These are phyloP conservation scores for Hydriomena furcata DNA, from an alignment of 2,888 invertebrate genomes.

Conservation along the genomic window DNA sequence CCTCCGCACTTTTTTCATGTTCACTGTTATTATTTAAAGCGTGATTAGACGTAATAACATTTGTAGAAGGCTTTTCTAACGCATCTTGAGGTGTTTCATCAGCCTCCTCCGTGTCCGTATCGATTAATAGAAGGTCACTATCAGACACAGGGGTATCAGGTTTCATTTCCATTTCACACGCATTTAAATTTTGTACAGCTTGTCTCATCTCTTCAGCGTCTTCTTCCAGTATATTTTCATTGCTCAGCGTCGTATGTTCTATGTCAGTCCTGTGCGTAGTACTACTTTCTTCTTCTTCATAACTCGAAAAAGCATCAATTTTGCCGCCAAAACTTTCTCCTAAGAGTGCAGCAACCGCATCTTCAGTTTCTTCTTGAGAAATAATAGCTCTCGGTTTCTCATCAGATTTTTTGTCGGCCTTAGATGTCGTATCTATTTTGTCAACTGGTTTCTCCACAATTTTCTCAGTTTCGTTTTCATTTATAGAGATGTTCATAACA, in stretches of 20 bases:
- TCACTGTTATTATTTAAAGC: conserved; percentile 50
- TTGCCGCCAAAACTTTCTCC: conserved; percentile 92
- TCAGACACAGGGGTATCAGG: conserved; percentile 94
- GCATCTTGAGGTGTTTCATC: conserved; percentile 82
- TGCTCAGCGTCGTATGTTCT: conserved; percentile 70
- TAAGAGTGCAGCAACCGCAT: conserved; percentile 93
- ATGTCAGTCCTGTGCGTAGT: conserved; percentile 67
- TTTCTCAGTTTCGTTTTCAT: conserved; percentile 53
- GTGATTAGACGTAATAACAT: conserved; percentile 68
- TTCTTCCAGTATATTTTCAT: conserved; percentile 85
- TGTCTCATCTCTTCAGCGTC: conserved; percentile 93
- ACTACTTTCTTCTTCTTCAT: conserved; percentile 77
- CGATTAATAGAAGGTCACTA: conserved; percentile 92
- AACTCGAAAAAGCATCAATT: conserved; percentile 80
- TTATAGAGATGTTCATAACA: conserved; percentile 89
- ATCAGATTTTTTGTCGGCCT: conserved; percentile 84
- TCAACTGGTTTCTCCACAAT: conserved; percentile 56
- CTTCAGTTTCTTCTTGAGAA: conserved; percentile 96
- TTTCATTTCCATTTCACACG: conserved; percentile 88
- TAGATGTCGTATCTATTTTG: conserved; percentile 58
- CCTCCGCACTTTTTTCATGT: conserved; percentile 65
- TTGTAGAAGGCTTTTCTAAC: conserved; percentile 61
- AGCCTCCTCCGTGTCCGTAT: conserved; percentile 92
- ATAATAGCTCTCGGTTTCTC: conserved; percentile 92
- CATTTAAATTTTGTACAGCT: conserved; percentile 91